Evolutionary conservation across 92 coral and sea anemone species (phyloP).

Genomic region (Chrysogorgia sp.): DNA sequence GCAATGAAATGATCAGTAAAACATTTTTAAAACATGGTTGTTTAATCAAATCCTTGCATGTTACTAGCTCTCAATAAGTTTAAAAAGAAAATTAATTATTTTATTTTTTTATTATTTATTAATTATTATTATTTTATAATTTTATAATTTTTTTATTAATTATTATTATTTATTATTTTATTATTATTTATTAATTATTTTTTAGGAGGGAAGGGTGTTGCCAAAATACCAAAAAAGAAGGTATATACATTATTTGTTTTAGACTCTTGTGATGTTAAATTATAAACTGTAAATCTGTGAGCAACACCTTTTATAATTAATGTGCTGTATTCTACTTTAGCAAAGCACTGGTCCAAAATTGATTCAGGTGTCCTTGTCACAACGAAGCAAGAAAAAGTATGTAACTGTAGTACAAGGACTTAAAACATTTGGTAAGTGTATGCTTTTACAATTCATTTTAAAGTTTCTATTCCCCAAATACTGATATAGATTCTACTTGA

Average conservation of each 20-base stretch:
- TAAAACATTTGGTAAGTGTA: slow-evolving; percentile 84
- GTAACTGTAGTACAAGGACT: slow-evolving; percentile 95
- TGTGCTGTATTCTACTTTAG: not conserved
- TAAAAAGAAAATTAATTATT: too few relatives aligned
- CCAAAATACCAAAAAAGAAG: slow-evolving; percentile 92
- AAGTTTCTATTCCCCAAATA: not conserved
- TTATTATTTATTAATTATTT: not conserved
- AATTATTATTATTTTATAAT: too few relatives aligned
- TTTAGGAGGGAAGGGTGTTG: slow-evolving; percentile 87
- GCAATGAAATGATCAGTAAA: too few relatives aligned
- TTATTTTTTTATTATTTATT: too few relatives aligned
- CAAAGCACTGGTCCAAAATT: slow-evolving; percentile 59
- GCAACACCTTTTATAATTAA: not conserved
- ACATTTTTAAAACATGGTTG: not conserved
- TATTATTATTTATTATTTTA: not conserved
- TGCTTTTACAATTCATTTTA: not conserved
- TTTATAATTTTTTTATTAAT: not conserved
- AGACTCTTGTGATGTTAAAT: not conserved
- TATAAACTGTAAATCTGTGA: not conserved
- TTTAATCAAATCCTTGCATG: too few relatives aligned
- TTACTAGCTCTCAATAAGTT: too few relatives aligned
- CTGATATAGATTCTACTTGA: not conserved
- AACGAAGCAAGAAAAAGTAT: slow-evolving; percentile 93
- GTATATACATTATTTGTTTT: slow-evolving; percentile 21
- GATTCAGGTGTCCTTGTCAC: slow-evolving; percentile 74